Percentiles rank a stretch among this genome's conserved stretches.
These are phyloP conservation scores for Eptesicus fuscus DNA, from an alignment of 2,113 vertebrate genomes.

Conservation along the genomic window DNA sequence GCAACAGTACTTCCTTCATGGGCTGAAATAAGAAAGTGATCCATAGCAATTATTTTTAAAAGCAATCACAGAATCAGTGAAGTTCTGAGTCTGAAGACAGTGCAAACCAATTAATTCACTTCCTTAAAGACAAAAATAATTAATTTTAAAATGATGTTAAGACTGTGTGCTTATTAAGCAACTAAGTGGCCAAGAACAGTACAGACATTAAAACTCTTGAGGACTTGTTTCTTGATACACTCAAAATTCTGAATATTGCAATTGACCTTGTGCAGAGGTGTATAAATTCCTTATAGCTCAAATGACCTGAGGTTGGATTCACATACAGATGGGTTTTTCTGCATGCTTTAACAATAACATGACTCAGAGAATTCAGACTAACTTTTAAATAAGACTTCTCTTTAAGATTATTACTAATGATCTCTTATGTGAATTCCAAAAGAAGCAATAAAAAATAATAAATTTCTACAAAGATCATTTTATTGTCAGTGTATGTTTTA, in stretches of 20 bases:
- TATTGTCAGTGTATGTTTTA: neutral
- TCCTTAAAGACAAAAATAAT: slow-evolving; percentile 2
- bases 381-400: slow-evolving; percentile 29
- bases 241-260: neutral
- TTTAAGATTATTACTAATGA: neutral
- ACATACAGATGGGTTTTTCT: neutral
- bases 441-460: slow-evolving; percentile 2
- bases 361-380: neutral
- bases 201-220: neutral
- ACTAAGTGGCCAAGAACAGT: neutral
- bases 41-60: neutral
- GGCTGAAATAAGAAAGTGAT: neutral
- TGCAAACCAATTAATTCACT: neutral
- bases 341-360: neutral
- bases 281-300: neutral
- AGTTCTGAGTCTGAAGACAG: neutral
- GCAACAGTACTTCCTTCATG: neutral
- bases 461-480: neutral
- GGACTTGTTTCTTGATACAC: neutral
- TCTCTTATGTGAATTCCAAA: neutral
- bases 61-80: neutral
- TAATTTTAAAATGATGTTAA: neutral
- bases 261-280: neutral
- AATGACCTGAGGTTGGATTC: neutral
- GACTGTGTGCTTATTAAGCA: neutral